These are phyloP conservation scores for Perca schrenkii DNA, from an alignment of 2,113 vertebrate genomes.

Conservation along the genomic window DNA sequence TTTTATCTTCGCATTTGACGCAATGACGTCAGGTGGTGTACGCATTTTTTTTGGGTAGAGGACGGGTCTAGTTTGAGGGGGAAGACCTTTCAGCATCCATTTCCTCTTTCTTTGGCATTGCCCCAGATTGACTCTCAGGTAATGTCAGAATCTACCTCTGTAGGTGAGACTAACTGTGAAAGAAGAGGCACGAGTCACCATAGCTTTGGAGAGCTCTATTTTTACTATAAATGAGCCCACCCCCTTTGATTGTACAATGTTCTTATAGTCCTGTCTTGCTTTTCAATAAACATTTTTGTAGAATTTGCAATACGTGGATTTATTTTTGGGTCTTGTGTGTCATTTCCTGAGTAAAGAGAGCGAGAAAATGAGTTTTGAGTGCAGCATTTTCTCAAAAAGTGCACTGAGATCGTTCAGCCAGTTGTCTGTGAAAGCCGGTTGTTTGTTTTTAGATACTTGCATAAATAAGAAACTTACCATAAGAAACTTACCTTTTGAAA, in stretches of 20 bases:
- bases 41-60: not conserved
- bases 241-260: slow-evolving; percentile 87
- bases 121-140: slow-evolving; percentile 93
- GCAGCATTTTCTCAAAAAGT: too few relatives aligned
- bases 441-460: too few relatives aligned
- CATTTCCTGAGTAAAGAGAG: too few relatives aligned
- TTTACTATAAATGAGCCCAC: slow-evolving; percentile 79
- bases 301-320: slow-evolving; percentile 89
- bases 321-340: not conserved
- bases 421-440: too few relatives aligned
- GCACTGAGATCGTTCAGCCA: too few relatives aligned
- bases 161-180: slow-evolving; percentile 91
- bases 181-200: slow-evolving; percentile 88
- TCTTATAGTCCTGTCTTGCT: slow-evolving; percentile 90
- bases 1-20: not conserved
- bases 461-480: not conserved
- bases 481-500: slow-evolving; percentile 60
- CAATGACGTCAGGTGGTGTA: not conserved
- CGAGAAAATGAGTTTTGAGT: too few relatives aligned
- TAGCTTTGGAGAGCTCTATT: slow-evolving; percentile 85
- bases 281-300: slow-evolving; percentile 97
- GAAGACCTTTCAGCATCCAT: not conserved
- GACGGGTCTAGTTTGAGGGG: not conserved
- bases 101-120: slow-evolving; percentile 56
- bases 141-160: slow-evolving; percentile 97